Evolutionary conservation across 2,888 invertebrate species (phyloP).

Genomic region (Nezara viridula): DNA sequence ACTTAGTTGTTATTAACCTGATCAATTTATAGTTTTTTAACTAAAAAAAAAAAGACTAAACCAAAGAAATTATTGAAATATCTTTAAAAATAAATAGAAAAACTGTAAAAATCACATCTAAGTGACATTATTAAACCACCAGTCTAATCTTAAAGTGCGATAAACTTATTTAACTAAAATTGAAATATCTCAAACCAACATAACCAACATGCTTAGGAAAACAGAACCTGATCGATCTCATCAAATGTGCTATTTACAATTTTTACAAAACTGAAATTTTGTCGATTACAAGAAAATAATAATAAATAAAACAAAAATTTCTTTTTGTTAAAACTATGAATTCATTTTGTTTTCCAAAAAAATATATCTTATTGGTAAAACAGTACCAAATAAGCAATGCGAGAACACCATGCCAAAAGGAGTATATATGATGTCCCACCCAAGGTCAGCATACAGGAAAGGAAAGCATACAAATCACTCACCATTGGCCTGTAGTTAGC

Average conservation of each 20-base stretch:
- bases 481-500: slow-evolving; percentile 90
- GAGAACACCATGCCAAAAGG: slow-evolving; percentile 27
- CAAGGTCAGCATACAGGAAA: slow-evolving; percentile 1
- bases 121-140: not conserved
- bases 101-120: not conserved
- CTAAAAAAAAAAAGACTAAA: too few relatives aligned
- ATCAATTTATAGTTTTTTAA: too few relatives aligned
- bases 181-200: slow-evolving; percentile 16
- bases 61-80: too few relatives aligned
- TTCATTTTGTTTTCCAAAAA: not conserved
- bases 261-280: not conserved
- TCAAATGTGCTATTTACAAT: slow-evolving; percentile 38
- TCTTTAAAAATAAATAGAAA: not conserved
- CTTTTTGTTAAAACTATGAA: not conserved
- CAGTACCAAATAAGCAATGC: slow-evolving; percentile 32
- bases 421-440: slow-evolving; percentile 10
- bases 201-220: slow-evolving; percentile 42
- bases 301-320: not conserved
- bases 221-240: not conserved
- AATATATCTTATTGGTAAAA: slow-evolving; percentile 13
- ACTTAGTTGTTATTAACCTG: too few relatives aligned
- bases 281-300: not conserved
- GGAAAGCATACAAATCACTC: slow-evolving; percentile 14
- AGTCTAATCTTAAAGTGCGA: not conserved
- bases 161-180: not conserved